These are phyloP conservation scores for Agrotis ipsilon DNA, from an alignment of 2,888 invertebrate species.

Conservation along the genomic window DNA sequence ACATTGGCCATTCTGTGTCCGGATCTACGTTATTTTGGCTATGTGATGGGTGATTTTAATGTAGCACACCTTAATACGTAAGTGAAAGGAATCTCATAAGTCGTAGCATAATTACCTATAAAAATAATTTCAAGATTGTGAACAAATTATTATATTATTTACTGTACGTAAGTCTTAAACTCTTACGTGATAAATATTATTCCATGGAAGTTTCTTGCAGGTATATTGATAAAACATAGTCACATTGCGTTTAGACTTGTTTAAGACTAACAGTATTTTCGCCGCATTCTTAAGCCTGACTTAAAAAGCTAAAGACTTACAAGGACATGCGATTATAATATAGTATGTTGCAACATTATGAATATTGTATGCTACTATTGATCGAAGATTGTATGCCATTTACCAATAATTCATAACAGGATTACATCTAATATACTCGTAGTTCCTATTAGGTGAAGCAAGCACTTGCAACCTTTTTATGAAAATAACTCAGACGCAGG, in stretches of 20 bases:
- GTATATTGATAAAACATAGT: not conserved
- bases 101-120: not conserved
- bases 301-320: slow-evolving; percentile 6
- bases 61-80: not conserved
- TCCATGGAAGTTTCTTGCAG: slow-evolving; percentile 1
- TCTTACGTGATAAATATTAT: slow-evolving; percentile 10
- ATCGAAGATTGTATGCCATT: not conserved
- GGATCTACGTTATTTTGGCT: slow-evolving; percentile 13
- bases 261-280: slow-evolving; percentile 18
- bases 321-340: slow-evolving; percentile 4
- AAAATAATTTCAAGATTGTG: slow-evolving; percentile 6
- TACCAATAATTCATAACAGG: slow-evolving; percentile 4
- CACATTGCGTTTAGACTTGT: slow-evolving; percentile 5
- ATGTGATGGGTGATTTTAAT: slow-evolving; percentile 13
- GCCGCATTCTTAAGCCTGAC: not conserved
- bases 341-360: slow-evolving; percentile 19
- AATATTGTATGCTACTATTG: not conserved
- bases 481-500: too few relatives aligned
- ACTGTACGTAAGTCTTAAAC: too few relatives aligned
- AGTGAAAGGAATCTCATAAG: slow-evolving; percentile 29
- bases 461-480: too few relatives aligned
- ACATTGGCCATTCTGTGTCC: slow-evolving; percentile 24
- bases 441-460: too few relatives aligned
- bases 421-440: too few relatives aligned
- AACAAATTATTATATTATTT: not conserved